Base-by-base conservation (phyloP, 2,797 vertebrate species). In the Chaunax sp. region DNA sequence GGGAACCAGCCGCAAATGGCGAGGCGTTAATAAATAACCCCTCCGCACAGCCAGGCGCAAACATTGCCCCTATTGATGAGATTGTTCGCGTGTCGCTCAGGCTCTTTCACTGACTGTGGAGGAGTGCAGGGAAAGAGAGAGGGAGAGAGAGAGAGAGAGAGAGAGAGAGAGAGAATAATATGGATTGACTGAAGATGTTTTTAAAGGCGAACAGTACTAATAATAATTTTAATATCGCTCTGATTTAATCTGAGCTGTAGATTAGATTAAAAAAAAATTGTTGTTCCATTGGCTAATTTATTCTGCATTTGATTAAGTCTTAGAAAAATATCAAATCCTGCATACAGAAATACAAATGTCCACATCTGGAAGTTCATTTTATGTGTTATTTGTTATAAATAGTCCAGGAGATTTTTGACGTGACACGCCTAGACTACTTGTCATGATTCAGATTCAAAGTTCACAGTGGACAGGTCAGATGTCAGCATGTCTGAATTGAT, bases 1-100 rank as follows among this genome's bases (percentile, higher is more conserved):
- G 96, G 96, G 96, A 95, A 97, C 95, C 95, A 95, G 95, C 85
- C 92, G 94, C 94, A 94, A 96, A 95, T 94, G 94, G 93, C 92
- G 86, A 95, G 94, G 95, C 77, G 86, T 97, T 97, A 96, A 97
- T 97, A 97, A 98, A 98, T 97, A 96, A 96, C 96, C 94, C n/a
- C 93, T 93, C 90, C 90, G 93, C 95, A 92, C 95, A 96, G 94
- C 92, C 94, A 71, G 93, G 95, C 92, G 93, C 95, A 95, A 96
- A 95, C 95, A 94, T 80, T 95, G 93, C 93, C 92, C 82, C 96
- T 92, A 95, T 96, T 97, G 95, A 97, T 89, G 94, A 95, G 95
- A 96, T 94, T 94, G 95, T 95, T 97, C 96, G 96, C 96, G 96
- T 98, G 97, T 97, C 96, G 94, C 95, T 96, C 94, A 93, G 94